phyloP scores from a whole-genome alignment of 1,140 invertebrate species.

The Belonocnema kinseyi region DNA sequence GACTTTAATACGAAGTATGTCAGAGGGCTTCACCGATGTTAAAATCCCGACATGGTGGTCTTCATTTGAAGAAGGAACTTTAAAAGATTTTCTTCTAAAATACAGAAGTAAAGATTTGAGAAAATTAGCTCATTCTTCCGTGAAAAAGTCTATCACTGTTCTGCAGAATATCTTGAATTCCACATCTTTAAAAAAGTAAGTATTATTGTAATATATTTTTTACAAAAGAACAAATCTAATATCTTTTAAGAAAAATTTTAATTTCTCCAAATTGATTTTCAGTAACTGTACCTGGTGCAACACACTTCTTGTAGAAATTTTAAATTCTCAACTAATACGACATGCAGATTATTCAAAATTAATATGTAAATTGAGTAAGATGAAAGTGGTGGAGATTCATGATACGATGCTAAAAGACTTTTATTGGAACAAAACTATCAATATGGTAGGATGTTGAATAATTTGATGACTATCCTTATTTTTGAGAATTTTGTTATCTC shows the following conservation, averaged over 20 bases:
- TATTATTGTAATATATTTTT: constrained; percentile 26
- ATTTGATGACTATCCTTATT: background rate
- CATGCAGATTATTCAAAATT: constrained; percentile 60
- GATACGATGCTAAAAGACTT: constrained; percentile 58
- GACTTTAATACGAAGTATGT: constrained; percentile 49
- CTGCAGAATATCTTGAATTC: constrained; percentile 50
- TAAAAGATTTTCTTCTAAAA: constrained; percentile 58
- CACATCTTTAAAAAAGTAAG: constrained; percentile 46
- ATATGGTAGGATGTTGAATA: constrained; percentile 55
- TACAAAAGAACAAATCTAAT: background rate
- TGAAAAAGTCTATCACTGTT: constrained; percentile 53
- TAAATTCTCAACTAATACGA: constrained; percentile 64
- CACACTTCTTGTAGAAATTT: constrained; percentile 61
- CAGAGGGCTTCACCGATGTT: constrained; percentile 52
- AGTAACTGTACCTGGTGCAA: constrained; percentile 63
- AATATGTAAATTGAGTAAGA: constrained; percentile 56
- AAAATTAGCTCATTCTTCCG: constrained; percentile 50
- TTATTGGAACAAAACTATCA: constrained; percentile 66
- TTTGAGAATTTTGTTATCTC: background rate
- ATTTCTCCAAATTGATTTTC: constrained; percentile 33
- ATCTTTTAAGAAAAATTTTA: background rate
- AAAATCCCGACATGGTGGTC: constrained; percentile 67
- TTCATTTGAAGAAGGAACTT: constrained; percentile 63
- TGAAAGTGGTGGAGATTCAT: constrained; percentile 57
- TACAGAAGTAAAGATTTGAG: constrained; percentile 59